Base-by-base conservation (phyloP, 1,140 invertebrate genomes). In the Heliconius melpomene region DNA sequence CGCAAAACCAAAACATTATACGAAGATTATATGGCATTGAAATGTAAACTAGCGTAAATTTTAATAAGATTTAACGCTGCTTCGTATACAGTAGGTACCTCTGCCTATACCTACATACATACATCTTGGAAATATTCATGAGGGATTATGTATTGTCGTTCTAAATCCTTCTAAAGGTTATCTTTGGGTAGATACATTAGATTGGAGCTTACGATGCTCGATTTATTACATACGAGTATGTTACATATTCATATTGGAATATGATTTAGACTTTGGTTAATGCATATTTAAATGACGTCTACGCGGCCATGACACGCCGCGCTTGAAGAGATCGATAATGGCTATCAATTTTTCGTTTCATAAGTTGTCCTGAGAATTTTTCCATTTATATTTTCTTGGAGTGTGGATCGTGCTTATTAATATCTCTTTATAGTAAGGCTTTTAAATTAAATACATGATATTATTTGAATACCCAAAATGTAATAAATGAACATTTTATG, bases 1-100 rank as follows among this genome's bases (percentile, higher is more conserved):
- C 20, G 11, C 38, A 40, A 40, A 66, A 71, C 60, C 32, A 72
- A 66, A 16, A 38, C 74, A 23, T 23, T 74, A 36, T 52, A 23
- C 72, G 66, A 72, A 26, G 78, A 79, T 79, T 79, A 79, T 26
- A 72, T 16, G 46, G 74, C 71, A 79, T 79, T 79, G 74, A 79
- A 79, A 75, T 79, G 75, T 75, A 66, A 70, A 60, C 78, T 54
- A 36, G 78, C 78, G 74, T 79, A 76, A 76, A 76, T 78, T 79
- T 79, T 79, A 79, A 79, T 73, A 79, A 54, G 79, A 79, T 76
- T 79, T 76, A 72, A 71, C 70, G 77, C 36, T 73, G 60, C 29
- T 29, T 66, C 5, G 60, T 29, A 66, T 16, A 66, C 54, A 57
- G 20, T 66, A 66, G 20, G n/a, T 60, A 26, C 20, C 57, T 60